Conservation (phyloP, 2,888 invertebrate genomes). For the Thereva unica region DNA sequence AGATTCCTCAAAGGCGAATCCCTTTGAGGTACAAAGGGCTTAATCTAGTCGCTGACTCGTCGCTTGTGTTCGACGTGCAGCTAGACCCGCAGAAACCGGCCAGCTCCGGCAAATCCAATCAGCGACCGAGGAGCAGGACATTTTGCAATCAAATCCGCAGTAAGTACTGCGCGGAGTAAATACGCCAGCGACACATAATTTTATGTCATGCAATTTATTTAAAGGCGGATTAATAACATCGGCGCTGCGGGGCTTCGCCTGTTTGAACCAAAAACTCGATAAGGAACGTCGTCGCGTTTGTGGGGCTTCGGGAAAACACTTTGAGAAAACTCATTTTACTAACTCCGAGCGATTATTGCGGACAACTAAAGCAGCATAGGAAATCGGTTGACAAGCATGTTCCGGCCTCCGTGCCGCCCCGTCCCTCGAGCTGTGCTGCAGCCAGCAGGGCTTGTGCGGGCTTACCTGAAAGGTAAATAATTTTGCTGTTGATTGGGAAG, state of each 20-base stretch:
- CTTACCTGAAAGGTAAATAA: constrained; percentile 34
- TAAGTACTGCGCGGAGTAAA: constrained; percentile 47
- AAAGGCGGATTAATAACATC: constrained; percentile 45
- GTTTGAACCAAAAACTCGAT: constrained; percentile 34
- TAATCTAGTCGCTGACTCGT: too few species aligned
- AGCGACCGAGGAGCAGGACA: constrained; percentile 42
- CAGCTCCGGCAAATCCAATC: constrained; percentile 51
- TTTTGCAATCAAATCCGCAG: constrained; percentile 28
- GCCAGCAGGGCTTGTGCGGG: not conserved
- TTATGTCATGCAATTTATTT: constrained; percentile 48
- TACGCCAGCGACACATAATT: constrained; percentile 46
- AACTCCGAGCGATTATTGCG: constrained; percentile 31
- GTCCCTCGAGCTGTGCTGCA: not conserved
- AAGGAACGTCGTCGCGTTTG: constrained; percentile 39
- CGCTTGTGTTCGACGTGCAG: too few species aligned
- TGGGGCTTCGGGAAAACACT: constrained; percentile 42
- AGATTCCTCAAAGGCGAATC: too few species aligned
- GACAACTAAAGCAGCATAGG: constrained; percentile 23
- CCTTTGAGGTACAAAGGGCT: too few species aligned
- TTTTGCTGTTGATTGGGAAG: constrained; percentile 39
- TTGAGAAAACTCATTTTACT: constrained; percentile 37
- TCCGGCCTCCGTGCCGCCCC: constrained; percentile 10
- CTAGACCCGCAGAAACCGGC: constrained; percentile 45
- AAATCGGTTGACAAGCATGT: constrained; percentile 31
- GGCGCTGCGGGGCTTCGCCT: constrained; percentile 28